Conservation (phyloP, 2,888 invertebrate genomes). For the Chrysina gloriosa region DNA sequence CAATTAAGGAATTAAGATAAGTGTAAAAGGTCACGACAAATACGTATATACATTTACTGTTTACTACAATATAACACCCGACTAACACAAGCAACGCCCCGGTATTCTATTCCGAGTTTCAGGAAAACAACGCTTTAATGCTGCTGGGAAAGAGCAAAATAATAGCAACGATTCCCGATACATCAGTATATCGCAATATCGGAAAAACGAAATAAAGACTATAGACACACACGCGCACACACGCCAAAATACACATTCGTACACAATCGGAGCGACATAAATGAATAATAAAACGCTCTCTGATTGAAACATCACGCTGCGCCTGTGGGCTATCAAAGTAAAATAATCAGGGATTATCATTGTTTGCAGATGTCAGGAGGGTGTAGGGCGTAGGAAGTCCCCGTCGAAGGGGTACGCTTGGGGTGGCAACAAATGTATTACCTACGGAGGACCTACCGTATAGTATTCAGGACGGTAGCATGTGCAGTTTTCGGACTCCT, state of each 20-base stretch:
- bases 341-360: slow-evolving; percentile 65
- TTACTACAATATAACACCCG: too few species aligned
- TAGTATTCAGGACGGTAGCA: slow-evolving; percentile 36
- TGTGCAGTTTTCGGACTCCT: slow-evolving; percentile 35
- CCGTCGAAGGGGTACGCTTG: slow-evolving; percentile 25
- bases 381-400: slow-evolving; percentile 29
- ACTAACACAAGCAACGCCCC: too few species aligned
- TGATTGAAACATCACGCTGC: slow-evolving; percentile 61
- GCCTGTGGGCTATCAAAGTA: slow-evolving; percentile 62
- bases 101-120: too few species aligned
- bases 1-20: too few species aligned
- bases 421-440: slow-evolving; percentile 36
- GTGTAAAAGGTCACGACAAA: too few species aligned
- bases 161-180: too few species aligned
- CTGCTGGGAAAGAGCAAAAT: too few species aligned
- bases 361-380: slow-evolving; percentile 64
- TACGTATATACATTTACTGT: too few species aligned
- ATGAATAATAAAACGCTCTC: slow-evolving; percentile 42
- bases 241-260: not conserved
- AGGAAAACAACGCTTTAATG: too few species aligned
- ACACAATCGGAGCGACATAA: slow-evolving; percentile 23
- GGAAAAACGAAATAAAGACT: slow-evolving; percentile 11
- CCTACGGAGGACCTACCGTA: slow-evolving; percentile 23
- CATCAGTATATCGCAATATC: not conserved
- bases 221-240: not conserved